Base-by-base conservation (phyloP, 1,140 invertebrate genomes). In the Samia ricini region DNA sequence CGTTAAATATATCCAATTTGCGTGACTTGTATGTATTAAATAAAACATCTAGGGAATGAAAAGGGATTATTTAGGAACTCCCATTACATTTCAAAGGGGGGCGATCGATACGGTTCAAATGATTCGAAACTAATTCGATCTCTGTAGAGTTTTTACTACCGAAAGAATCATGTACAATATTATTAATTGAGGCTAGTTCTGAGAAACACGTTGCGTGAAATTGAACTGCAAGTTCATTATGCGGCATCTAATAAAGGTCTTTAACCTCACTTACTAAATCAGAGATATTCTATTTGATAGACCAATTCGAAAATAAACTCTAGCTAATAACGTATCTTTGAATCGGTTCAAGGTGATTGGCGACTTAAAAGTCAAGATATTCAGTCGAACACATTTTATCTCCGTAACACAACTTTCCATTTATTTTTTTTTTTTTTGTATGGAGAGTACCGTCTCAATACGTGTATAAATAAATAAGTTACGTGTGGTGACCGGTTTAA, bases 281-380 rank as follows among this genome's bases (percentile, higher is more conserved):
- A 65, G 69, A 67, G 33, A 15, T 29, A 29, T 42, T 42, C 10
- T 51, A 65, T 58, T 74, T 74, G 68, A 63, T 59, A 68, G 48
- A 66, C 58, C 51, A 52, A 60, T 65, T 51, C 59, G 60, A 42
- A 73, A 68, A 77, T 71, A 76, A 79, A 68, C 68, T 63, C 68
- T 50, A 60, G 51, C 60, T 70, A 72, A 69, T n/a, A n/a, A 63
- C 62, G 66, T 42, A 10, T 42, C 26, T 26, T 15, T 42, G 33
- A 42, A 42, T 42, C n/a, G 33, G 73, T 76, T 78, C 76, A 78
- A 78, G 74, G 76, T 74, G 64, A 76, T 62, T 66, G 24, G 19
- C 19, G 22, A 19, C 1, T 52, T 42, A 29, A 42, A 15, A 42
- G 33, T 10, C 33, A 4, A 42, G 4, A 42, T 42, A 42, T 42